These are phyloP conservation scores for Chaetodon trifascialis DNA, from an alignment of 2,113 vertebrate genomes.

Conservation along the genomic window DNA sequence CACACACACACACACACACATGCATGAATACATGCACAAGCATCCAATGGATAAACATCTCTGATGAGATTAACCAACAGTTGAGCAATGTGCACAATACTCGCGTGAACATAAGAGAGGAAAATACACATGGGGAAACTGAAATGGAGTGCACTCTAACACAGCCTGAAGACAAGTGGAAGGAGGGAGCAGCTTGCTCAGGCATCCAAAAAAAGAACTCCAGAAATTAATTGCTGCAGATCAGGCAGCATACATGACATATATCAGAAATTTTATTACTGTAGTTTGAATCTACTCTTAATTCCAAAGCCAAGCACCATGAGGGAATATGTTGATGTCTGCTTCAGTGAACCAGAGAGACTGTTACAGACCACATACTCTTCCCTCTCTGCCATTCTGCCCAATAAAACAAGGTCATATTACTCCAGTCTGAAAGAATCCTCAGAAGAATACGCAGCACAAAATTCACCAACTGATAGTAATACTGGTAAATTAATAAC, in stretches of 20 bases:
- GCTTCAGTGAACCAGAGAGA: constrained; percentile 37
- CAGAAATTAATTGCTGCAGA: constrained; percentile 82
- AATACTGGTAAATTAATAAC: not conserved
- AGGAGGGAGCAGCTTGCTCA: constrained; percentile 69
- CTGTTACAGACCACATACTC: constrained; percentile 35
- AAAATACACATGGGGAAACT: constrained; percentile 64
- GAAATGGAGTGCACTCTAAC: constrained; percentile 72
- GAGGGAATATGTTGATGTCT: constrained; percentile 44
- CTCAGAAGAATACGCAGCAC: constrained; percentile 3
- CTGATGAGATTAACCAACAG: constrained; percentile 57
- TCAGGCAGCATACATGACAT: constrained; percentile 75
- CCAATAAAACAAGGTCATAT: constrained; percentile 36
- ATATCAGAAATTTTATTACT: constrained; percentile 66
- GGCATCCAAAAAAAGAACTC: constrained; percentile 54
- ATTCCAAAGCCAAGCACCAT: constrained; percentile 53
- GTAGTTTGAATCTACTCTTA: constrained; percentile 61
- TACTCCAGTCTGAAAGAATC: constrained; percentile 29
- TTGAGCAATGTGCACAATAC: constrained; percentile 42
- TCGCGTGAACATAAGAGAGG: constrained; percentile 46
- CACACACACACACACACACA: too few species aligned
- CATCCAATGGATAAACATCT: constrained; percentile 39
- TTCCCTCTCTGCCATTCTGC: constrained; percentile 30
- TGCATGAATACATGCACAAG: not conserved
- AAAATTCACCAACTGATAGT: not conserved
- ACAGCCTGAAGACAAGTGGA: constrained; percentile 62